Evolutionary conservation across 1,140 invertebrate genomes (phyloP).

Genomic region (Chymomyza costata): DNA sequence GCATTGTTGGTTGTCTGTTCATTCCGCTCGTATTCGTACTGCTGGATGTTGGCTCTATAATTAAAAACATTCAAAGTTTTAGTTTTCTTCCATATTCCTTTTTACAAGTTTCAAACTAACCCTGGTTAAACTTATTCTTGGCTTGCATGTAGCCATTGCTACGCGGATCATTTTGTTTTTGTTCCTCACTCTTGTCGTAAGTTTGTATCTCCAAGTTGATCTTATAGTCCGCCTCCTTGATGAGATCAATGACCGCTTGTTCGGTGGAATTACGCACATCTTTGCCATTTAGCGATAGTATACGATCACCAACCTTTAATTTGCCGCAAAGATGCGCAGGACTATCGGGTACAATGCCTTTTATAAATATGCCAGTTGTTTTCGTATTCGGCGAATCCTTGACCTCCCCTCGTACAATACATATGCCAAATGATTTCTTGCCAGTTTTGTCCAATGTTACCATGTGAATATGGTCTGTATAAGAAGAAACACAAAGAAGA

Average conservation of each 20-base stretch:
- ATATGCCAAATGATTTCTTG: conserved; percentile 87
- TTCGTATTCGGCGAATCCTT: conserved; percentile 75
- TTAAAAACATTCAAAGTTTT: background rate
- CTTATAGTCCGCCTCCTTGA: conserved; percentile 92
- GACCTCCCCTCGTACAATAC: conserved; percentile 95
- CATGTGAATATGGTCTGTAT: conserved; percentile 59
- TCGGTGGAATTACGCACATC: conserved; percentile 94
- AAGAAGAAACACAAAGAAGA: too few relatives aligned
- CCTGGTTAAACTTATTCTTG: conserved; percentile 63
- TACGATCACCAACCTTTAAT: conserved; percentile 92
- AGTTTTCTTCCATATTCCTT: background rate
- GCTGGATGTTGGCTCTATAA: conserved; percentile 33
- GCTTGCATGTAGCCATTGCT: conserved; percentile 67
- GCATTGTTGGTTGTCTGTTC: conserved; percentile 44
- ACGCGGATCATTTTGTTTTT: conserved; percentile 39
- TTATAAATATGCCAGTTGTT: conserved; percentile 97
- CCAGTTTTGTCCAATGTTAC: conserved; percentile 70
- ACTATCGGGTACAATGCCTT: conserved; percentile 95
- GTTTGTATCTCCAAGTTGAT: conserved; percentile 96
- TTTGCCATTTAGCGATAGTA: conserved; percentile 94
- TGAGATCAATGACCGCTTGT: conserved; percentile 96
- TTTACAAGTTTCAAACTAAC: conserved; percentile 1
- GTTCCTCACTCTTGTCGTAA: conserved; percentile 76
- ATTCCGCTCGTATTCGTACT: conserved; percentile 28
- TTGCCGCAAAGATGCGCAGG: conserved; percentile 93